Conservation (phyloP, 1,140 invertebrate genomes). For the Neocloeon triangulifer region DNA sequence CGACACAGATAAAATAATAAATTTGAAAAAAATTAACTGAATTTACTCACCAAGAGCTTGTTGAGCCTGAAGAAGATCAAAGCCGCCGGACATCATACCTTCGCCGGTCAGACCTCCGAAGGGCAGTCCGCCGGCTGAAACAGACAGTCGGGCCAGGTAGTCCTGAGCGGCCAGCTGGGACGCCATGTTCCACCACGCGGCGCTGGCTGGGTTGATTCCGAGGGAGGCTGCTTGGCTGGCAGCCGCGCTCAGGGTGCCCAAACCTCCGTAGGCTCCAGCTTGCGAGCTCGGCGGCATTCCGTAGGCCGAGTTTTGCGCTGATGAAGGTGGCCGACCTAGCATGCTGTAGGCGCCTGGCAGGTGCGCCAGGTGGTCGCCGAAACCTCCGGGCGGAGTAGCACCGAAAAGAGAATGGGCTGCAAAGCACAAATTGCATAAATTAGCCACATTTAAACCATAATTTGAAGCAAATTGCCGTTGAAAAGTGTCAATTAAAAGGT, state of each 20-base stretch:
- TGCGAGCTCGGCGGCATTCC: constrained; percentile 11
- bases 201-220: constrained; percentile 21
- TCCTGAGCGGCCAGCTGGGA: constrained; percentile 64
- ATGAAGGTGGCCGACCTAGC: neutral
- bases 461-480: too few relatives aligned
- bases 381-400: constrained; percentile 1
- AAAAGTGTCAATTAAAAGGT: too few relatives aligned
- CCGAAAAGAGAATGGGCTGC: constrained; percentile 4
- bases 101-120: constrained; percentile 7
- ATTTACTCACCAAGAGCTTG: too few relatives aligned
- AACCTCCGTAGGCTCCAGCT: constrained; percentile 26
- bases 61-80: constrained; percentile 8
- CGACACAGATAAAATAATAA: too few relatives aligned
- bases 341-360: constrained; percentile 4
- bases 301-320: neutral
- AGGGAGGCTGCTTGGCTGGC: constrained; percentile 59
- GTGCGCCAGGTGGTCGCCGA: constrained; percentile 2
- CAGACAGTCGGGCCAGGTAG: constrained; percentile 53
- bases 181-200: constrained; percentile 73
- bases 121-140: constrained; percentile 8
- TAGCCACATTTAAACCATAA: too few relatives aligned
- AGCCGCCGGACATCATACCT: constrained; percentile 6
- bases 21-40: too few relatives aligned
- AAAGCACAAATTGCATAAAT: too few relatives aligned
- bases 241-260: constrained; percentile 51